Base-by-base conservation (phyloP, 1,140 invertebrate genomes). In the Helicoverpa armigera region DNA sequence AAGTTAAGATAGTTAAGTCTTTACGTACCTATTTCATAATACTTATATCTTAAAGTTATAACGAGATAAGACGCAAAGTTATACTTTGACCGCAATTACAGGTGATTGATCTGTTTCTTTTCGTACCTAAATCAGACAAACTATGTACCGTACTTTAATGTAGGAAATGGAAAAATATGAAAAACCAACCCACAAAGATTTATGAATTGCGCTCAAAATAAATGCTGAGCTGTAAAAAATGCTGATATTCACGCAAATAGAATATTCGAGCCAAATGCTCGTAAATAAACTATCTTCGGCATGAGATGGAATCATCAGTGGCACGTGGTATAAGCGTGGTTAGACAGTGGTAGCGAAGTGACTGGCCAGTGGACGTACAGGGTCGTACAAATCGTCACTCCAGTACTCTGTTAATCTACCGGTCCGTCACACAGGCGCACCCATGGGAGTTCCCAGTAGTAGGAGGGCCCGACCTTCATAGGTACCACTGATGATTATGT, bases 401-500 rank as follows among this genome's bases (percentile, higher is more conserved):
- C n/a, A 14, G 48, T 65, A 50, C 18, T 63, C 73, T 43, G 54
- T 54, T 63, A 69, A 31, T 79, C 54, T n/a, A 54, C 29, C n/a
- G 16, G 23, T 58, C 16, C 16, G 35, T 43, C 35, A 43, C 35
- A 43, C 35, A n/a, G 79, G 60, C 76, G 76, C 82, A 77, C 81
- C 83, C 50, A 56, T 73, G 79, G 79, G 72, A 82, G 80, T 61
- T 29, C 60, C 31, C 56, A 43, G 35, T 72, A 18, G 13, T 70
- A 79, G 81, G 58, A 69, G 80, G 78, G 73, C 63, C 75, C 54
- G 60, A 85, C 82, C 82, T 83, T 83, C 31, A 35, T 35, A 14
- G n/a, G 65, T 48, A 43, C 3, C 50, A 69, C 16, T n/a, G 65
- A 54, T 72, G 63, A 79, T 81, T 79, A 82, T 31, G 56, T 56